Evolutionary conservation across 2,797 vertebrate genomes (phyloP).

Genomic region (Halcyon badia): DNA sequence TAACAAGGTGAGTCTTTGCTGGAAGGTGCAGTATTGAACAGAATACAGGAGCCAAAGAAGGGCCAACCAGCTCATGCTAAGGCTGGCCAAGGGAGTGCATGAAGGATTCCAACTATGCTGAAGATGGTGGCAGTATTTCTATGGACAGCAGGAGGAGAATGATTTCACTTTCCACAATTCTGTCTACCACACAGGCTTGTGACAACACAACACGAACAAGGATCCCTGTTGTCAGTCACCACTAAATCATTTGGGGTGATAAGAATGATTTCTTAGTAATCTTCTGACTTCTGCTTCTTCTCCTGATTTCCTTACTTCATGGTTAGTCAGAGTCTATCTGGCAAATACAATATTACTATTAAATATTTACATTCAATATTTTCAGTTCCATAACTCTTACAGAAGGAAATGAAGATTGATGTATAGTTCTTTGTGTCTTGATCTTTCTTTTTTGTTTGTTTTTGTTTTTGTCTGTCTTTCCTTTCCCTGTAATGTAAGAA

Average conservation of each 20-base stretch:
- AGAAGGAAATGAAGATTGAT: neutral
- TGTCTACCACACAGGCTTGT: neutral
- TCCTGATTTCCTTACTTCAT: neutral
- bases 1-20: neutral
- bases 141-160: neutral
- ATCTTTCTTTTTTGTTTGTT: neutral
- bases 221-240: neutral
- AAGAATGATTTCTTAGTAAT: neutral
- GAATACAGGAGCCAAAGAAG: neutral
- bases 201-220: neutral
- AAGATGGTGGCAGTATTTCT: neutral
- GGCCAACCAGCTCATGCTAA: fast-evolving
- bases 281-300: neutral
- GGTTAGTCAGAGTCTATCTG: neutral
- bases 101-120: neutral
- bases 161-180: neutral
- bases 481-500: neutral
- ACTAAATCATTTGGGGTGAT: neutral
- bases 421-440: neutral
- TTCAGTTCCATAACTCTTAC: neutral
- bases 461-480: neutral
- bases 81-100: neutral
- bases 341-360: neutral
- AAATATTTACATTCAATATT: neutral
- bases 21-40: neutral